Base-by-base conservation (phyloP, 1,140 invertebrate species). In the Drosophila ambigua region DNA sequence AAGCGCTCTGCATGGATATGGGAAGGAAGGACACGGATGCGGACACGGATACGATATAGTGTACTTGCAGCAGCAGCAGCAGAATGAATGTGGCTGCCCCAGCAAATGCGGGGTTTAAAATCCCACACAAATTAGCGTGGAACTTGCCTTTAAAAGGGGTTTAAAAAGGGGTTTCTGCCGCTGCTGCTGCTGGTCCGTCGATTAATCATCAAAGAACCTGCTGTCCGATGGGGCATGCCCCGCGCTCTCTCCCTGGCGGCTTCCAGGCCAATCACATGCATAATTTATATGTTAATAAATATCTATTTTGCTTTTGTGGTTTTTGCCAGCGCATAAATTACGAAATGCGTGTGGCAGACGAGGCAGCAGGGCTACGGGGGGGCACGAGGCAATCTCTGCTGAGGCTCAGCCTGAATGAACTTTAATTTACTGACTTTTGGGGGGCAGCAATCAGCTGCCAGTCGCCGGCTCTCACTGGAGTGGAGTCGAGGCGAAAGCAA, bases 211-310 rank as follows among this genome's bases (percentile, higher is more conserved):
- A 39, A 13, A 39, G 48, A 31, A 69, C 51, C 66, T 48, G 50
- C 46, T 68, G 63, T 45, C 46, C 28, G 46, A 49, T 43, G 44
- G 57, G 54, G 50, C 44, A 58, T 39, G 28, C 15, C 16, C 28
- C 13, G 1, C 51, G 20, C 20, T 20, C 16, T n/a, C 31, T 11
- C 48, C 44, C 31, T 52, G 39, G 1, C 46, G 43, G 64, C 48
- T 63, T 50, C 44, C 58, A 77, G 78, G 72, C 72, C 82, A 77
- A 85, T 85, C 82, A 85, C 82, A 87, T 85, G 82, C 81, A 85
- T 85, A 85, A 85, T 87, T 85, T 85, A 85, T 85, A 87, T 85
- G 82, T 85, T 85, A 85, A 85, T 85, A 87, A 85, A 85, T 85
- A 85, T 85, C 82, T 85, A 85, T 85, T 85, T 85, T 82, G 82